A percentile compares a stretch with the other conserved stretches of the same genome.
Conservation (phyloP, 2,888 invertebrate genomes). For the Drosophila merina region DNA sequence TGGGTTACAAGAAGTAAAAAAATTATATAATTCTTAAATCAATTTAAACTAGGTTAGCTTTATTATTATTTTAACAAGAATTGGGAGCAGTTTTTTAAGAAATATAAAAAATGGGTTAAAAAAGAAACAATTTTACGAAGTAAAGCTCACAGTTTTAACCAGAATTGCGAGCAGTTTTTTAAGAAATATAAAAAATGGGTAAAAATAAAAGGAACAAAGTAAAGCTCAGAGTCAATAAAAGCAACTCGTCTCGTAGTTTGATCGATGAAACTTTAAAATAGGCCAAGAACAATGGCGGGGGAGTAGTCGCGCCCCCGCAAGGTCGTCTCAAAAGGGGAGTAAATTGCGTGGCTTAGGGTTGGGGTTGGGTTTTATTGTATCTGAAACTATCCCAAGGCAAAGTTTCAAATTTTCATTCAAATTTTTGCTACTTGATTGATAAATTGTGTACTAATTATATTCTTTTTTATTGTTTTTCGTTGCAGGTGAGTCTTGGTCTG, state of each 20-base stretch:
- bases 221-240: no score
- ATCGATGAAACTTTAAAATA: slow-evolving; percentile 72
- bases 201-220: no score
- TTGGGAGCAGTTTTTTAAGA: slow-evolving; percentile 12
- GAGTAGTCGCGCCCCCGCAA: slow-evolving; percentile 4
- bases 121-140: no score
- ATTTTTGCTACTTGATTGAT: no score
- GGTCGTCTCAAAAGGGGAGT: slow-evolving; percentile 18
- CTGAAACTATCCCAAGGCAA: neutral
- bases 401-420: neutral
- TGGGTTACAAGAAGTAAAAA: no score
- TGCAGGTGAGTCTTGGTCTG: slow-evolving; percentile 64
- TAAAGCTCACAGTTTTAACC: no score
- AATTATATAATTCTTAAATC: no score
- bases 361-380: neutral
- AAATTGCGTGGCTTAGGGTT: slow-evolving; percentile 1
- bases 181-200: no score
- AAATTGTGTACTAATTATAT: neutral
- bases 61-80: slow-evolving; percentile 49
- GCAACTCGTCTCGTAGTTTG: slow-evolving; percentile 52
- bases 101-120: slow-evolving; percentile 7
- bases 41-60: neutral
- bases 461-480: slow-evolving; percentile 32
- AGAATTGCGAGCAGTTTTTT: no score
- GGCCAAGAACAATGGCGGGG: slow-evolving; percentile 30